Evolutionary conservation across 2,797 vertebrate species (phyloP).

Genomic region (Pampus argenteus): DNA sequence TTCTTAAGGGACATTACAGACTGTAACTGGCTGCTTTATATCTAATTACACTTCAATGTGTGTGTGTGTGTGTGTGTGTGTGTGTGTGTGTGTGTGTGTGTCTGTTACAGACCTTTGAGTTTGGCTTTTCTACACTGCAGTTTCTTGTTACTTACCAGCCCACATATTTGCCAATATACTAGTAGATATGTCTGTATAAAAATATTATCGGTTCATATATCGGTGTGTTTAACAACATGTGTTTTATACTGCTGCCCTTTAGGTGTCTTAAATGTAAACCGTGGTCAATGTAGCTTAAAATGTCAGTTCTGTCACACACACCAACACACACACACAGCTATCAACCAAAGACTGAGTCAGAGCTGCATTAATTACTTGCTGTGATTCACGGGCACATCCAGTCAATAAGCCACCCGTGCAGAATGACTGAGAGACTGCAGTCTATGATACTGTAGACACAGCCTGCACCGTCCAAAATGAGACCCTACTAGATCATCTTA

Average conservation of each 20-base stretch:
- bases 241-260: neutral
- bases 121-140: too few relatives aligned
- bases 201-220: too few relatives aligned
- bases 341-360: constrained; percentile 58
- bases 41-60: neutral
- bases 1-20: neutral
- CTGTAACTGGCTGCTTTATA: neutral
- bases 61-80: neutral
- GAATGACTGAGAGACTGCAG: constrained; percentile 52
- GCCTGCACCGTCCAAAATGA: constrained; percentile 21
- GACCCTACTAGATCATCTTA: constrained; percentile 41
- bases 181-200: too few relatives aligned
- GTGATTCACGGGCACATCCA: constrained; percentile 61
- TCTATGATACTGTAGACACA: constrained; percentile 29
- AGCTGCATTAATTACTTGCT: constrained; percentile 61
- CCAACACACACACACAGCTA: constrained; percentile 16
- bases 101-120: too few relatives aligned
- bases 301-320: constrained; percentile 35
- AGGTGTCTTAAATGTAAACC: constrained; percentile 36
- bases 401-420: constrained; percentile 70
- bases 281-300: constrained; percentile 52
- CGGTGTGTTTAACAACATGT: too few relatives aligned
- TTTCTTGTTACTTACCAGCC: too few relatives aligned
- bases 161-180: too few relatives aligned
- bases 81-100: too few relatives aligned